These are phyloP conservation scores for Corydoras maculifer DNA, from an alignment of 2,113 vertebrate species.

Conservation along the genomic window DNA sequence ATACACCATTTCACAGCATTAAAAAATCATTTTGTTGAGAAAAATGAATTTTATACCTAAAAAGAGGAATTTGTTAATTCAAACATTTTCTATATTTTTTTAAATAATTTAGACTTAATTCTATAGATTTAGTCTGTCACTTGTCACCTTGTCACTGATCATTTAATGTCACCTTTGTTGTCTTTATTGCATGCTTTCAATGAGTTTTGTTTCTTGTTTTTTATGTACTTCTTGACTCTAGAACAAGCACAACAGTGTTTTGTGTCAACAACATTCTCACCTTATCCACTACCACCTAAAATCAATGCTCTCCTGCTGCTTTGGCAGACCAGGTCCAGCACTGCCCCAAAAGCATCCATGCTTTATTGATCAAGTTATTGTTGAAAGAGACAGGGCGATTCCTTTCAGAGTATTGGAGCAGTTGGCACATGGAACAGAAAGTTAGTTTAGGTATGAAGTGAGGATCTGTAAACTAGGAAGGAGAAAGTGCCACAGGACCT, in stretches of 20 bases:
- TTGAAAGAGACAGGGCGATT: constrained; percentile 29
- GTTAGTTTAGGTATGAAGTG: constrained; percentile 36
- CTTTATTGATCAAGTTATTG: constrained; percentile 41
- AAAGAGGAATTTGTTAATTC: no score
- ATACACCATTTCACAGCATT: no score
- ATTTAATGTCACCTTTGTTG: neutral
- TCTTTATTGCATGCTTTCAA: constrained; percentile 11
- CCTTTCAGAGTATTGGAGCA: constrained; percentile 25
- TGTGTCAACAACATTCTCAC: neutral
- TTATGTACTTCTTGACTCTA: constrained; percentile 12
- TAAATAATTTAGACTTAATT: neutral
- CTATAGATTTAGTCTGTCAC: neutral
- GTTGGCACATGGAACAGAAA: constrained; percentile 10
- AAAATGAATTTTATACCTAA: no score
- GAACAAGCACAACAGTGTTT: constrained; percentile 34
- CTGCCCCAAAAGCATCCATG: constrained; percentile 16
- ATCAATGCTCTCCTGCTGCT: constrained; percentile 29
- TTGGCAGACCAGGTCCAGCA: constrained; percentile 11
- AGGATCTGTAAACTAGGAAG: neutral
- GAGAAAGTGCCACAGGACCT: constrained; percentile 10
- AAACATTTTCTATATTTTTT: no score
- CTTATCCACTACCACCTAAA: neutral
- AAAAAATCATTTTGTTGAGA: no score
- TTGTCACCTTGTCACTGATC: constrained; percentile 6
- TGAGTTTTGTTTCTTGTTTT: neutral